Evolutionary conservation across 2,113 vertebrate genomes (phyloP).

Genomic region (Leuciscus idus): DNA sequence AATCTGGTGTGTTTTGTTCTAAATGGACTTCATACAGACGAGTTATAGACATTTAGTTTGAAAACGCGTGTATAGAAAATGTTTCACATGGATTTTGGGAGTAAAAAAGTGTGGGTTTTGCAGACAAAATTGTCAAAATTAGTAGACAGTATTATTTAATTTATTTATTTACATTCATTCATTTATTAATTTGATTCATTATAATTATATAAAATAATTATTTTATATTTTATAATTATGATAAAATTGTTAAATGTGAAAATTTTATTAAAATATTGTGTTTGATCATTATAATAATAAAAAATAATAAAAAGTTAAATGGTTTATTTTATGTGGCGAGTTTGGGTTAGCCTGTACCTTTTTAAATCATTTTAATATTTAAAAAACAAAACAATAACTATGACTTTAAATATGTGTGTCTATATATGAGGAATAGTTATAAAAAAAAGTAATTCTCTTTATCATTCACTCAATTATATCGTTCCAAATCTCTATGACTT

Average conservation of each 20-base stretch:
- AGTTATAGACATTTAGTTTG: not conserved
- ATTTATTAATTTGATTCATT: not conserved
- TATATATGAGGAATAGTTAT: not conserved
- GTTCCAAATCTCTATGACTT: not conserved
- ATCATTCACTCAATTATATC: not conserved
- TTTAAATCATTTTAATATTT: not conserved
- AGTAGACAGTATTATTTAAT: no score
- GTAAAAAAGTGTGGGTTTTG: not conserved
- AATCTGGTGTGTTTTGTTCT: not conserved
- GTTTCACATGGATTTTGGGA: not conserved
- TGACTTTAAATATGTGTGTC: not conserved
- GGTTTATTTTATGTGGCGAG: not conserved
- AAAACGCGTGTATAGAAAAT: not conserved
- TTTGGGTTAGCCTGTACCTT: not conserved
- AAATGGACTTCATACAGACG: not conserved
- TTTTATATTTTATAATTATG: no score
- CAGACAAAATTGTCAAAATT: not conserved
- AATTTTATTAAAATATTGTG: no score
- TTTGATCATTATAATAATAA: no score
- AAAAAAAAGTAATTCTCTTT: not conserved
- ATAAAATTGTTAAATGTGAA: no score
- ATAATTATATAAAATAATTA: not conserved
- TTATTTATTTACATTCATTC: not conserved
- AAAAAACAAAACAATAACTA: not conserved
- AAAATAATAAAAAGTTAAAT: not conserved